Evolutionary conservation across 2,113 vertebrate species (phyloP).

Genomic region (Passer montanus): DNA sequence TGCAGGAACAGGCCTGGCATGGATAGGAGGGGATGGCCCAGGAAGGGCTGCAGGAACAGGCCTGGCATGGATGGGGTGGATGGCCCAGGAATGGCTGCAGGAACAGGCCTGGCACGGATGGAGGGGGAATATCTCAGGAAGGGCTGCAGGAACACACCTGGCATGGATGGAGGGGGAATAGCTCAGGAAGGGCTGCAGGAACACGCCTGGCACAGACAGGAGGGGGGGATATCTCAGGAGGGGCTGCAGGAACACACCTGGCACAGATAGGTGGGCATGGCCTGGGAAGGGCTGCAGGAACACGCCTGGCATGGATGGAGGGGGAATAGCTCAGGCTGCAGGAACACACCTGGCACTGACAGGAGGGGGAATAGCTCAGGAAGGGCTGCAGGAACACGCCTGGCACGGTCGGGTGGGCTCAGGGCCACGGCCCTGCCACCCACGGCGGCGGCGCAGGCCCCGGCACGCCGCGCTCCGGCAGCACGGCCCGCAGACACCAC

Average conservation of each 20-base stretch:
- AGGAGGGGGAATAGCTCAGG: too few species aligned
- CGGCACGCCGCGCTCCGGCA: not conserved
- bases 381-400: not conserved
- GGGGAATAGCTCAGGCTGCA: not conserved
- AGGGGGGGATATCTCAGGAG: too few species aligned
- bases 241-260: too few species aligned
- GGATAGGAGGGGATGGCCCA: not conserved
- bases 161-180: too few species aligned
- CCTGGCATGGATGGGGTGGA: not conserved
- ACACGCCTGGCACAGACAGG: too few species aligned
- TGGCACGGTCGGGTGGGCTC: not conserved
- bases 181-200: not conserved
- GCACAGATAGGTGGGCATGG: not conserved
- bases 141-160: too few species aligned
- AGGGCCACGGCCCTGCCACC: not conserved
- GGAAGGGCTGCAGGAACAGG: slow-evolving; percentile 24
- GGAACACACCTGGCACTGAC: slow-evolving; percentile 11
- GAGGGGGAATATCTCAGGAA: too few species aligned
- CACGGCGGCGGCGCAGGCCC: not conserved
- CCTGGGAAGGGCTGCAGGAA: not conserved
- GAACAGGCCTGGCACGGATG: too few species aligned
- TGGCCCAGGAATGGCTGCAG: too few species aligned
- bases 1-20: too few species aligned
- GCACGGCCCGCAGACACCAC: not conserved
- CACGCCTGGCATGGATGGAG: not conserved